These are phyloP conservation scores for Falco columbarius DNA, from an alignment of 2,797 vertebrate species.

Conservation along the genomic window DNA sequence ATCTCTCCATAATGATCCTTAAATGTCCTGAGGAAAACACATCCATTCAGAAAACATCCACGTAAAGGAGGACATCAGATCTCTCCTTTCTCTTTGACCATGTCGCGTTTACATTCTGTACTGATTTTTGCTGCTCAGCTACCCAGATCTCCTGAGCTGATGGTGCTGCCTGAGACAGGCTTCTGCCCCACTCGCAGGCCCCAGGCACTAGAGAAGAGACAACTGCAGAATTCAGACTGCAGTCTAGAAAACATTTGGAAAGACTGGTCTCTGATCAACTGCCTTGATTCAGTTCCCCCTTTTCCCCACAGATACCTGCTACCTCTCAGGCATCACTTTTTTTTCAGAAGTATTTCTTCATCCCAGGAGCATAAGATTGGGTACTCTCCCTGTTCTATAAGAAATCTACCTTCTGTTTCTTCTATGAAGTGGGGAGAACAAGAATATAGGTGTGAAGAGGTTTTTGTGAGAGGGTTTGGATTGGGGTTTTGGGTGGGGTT, in stretches of 20 bases:
- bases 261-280: neutral
- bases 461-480: neutral
- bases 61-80: neutral
- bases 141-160: neutral
- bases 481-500: rapidly evolving
- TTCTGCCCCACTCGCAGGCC: neutral
- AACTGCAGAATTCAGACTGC: neutral
- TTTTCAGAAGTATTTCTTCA: neutral
- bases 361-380: neutral
- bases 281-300: neutral
- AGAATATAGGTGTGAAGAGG: neutral
- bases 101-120: neutral
- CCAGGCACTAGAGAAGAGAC: neutral
- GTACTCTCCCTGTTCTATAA: neutral
- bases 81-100: neutral
- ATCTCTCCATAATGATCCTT: neutral
- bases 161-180: neutral
- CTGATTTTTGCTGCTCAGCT: neutral
- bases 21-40: neutral
- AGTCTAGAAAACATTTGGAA: neutral
- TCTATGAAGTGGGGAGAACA: neutral
- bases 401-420: neutral
- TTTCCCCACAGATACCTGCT: rapidly evolving
- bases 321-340: neutral
- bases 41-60: neutral